phyloP scores from a whole-genome alignment of 2,797 vertebrate species.

The Amazonetta brasiliensis region DNA sequence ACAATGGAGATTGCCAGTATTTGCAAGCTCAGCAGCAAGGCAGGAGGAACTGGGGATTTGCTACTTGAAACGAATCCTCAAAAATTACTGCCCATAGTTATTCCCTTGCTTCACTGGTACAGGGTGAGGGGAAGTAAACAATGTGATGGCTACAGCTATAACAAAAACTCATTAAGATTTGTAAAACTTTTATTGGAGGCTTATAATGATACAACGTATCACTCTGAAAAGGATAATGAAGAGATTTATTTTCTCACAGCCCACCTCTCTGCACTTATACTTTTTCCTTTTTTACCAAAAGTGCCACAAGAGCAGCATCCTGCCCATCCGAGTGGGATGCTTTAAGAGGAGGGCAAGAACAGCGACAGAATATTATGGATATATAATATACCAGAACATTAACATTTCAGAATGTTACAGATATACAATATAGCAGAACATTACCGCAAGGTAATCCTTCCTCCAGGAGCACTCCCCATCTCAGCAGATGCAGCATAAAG shows the following conservation, averaged over 20 bases:
- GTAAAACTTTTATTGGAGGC: background rate
- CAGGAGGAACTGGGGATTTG: background rate
- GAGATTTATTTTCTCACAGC: background rate
- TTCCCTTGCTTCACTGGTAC: background rate
- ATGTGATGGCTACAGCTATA: background rate
- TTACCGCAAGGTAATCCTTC: background rate
- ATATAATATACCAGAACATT: background rate
- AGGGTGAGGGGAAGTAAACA: background rate
- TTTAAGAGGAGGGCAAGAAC: background rate
- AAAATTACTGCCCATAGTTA: background rate
- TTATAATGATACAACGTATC: background rate
- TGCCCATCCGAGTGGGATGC: fast-evolving
- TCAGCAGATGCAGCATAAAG: background rate
- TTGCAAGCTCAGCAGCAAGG: slow-evolving; percentile 50
- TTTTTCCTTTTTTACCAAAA: background rate
- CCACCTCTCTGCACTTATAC: background rate
- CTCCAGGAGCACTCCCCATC: background rate
- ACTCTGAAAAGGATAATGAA: background rate
- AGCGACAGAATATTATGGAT: background rate
- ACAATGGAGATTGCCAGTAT: slow-evolving; percentile 53
- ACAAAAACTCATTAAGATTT: background rate
- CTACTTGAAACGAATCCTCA: background rate
- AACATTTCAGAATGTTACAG: background rate
- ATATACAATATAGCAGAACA: background rate
- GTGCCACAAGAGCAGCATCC: background rate